Evolutionary conservation across 2,888 invertebrate genomes (phyloP), one percentile per base, ranked within the genome.

Genomic region (Sialis fuliginosa): DNA sequence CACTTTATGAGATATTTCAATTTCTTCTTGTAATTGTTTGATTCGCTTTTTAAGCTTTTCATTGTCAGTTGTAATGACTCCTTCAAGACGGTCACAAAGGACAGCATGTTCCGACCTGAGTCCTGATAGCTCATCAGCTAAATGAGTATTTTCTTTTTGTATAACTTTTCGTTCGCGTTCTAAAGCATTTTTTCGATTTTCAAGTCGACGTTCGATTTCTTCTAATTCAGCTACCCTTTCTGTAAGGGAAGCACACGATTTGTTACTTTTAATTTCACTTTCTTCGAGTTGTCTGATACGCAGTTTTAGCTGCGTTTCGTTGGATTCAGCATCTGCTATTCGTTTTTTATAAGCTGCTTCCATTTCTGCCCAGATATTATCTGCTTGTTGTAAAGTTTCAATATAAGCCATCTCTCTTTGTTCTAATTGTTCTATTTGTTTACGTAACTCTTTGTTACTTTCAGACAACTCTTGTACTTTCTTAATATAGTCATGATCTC

Each of bases 341-440:
- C 69, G 73, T 54, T 68, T 69, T 60, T 77, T 77, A 54, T 77
- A 79, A 1, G 74, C 72, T 6, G 70, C 70, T 57, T 77, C 79
- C 69, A 79, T 71, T 55, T 79, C 78, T 0, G 76, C 73, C 76
- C 81, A 81, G 64, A 80, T 73, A 49, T 79, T 76, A 51, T 82
- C 81, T 0, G 81, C 80, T 49, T 79, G 76, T 48, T 80, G 77
- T 57, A 84, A 60, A 55, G 81, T 81, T 56, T 79, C 77, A 55
- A 80, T 69, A 56, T 82, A 82, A 0, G 79, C 75, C 2, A 75
- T 67, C 58, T 82, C 80, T 42, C 77, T 68, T 45, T 71, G 64
- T 58, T 80, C 76, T 45, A 82, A 59, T 52, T 81, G 77, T 35
- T 67, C 67, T 13, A 83, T 72, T 49, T 76, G 68, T 43, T 63